phyloP scores from a whole-genome alignment of 2,797 vertebrate genomes.

The Pseudochaenichthys georgianus region DNA sequence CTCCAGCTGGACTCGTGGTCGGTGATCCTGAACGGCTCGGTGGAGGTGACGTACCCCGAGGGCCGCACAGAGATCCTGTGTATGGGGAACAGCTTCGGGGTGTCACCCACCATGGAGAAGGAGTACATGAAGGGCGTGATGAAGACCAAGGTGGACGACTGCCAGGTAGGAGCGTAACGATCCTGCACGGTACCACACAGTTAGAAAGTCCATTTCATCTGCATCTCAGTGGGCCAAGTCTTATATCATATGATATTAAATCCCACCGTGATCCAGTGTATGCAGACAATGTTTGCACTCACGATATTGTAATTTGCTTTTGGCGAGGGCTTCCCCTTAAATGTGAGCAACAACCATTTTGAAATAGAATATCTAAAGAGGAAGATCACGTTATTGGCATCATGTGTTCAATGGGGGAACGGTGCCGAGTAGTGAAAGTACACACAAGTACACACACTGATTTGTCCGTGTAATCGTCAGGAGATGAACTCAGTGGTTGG shows the following conservation, averaged over 20 bases:
- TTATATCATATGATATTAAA: slow-evolving; percentile 2
- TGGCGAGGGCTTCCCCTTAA: background rate
- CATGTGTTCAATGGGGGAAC: slow-evolving; percentile 29
- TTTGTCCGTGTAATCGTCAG: slow-evolving; percentile 9
- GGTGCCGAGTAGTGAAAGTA: slow-evolving; percentile 14
- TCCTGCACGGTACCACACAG: too few relatives aligned
- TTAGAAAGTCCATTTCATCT: slow-evolving; percentile 8
- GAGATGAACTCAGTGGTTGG: slow-evolving; percentile 1
- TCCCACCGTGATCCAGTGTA: slow-evolving; percentile 26
- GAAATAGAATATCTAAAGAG: slow-evolving; percentile 7
- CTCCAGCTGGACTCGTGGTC: slow-evolving; percentile 98
- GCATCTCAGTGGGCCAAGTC: slow-evolving; percentile 10
- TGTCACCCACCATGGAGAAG: slow-evolving; percentile 98
- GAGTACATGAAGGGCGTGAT: slow-evolving; percentile 99
- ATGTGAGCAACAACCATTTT: slow-evolving; percentile 1
- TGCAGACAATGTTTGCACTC: slow-evolving; percentile 24
- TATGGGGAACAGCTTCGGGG: slow-evolving; percentile 99
- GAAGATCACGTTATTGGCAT: slow-evolving; percentile 14
- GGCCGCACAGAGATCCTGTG: slow-evolving; percentile 95
- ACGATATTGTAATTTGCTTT: slow-evolving; percentile 9
- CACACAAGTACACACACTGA: slow-evolving; percentile 20
- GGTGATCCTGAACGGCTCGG: slow-evolving; percentile 97
- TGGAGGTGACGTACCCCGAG: slow-evolving; percentile 96
- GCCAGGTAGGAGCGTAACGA: slow-evolving; percentile 89
- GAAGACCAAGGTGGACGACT: slow-evolving; percentile 99